These are phyloP conservation scores for Noturus placidus DNA, from an alignment of 2,113 vertebrate species.

Conservation along the genomic window DNA sequence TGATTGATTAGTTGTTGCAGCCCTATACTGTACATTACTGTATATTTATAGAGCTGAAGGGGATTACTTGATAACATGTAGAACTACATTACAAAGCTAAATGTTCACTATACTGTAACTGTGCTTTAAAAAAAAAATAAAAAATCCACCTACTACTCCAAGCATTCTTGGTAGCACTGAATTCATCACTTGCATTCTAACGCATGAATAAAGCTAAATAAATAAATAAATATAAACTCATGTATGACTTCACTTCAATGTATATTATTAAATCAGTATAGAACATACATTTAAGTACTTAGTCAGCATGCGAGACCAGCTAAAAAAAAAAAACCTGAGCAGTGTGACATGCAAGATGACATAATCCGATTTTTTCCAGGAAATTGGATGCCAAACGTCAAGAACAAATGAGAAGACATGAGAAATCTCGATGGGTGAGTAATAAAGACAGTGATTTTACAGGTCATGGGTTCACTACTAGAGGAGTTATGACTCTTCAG, in stretches of 20 bases:
- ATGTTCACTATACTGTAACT: background rate
- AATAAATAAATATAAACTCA: background rate
- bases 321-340: background rate
- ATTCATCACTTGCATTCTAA: background rate
- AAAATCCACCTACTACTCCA: background rate
- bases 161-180: background rate
- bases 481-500: background rate
- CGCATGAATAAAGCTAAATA: background rate
- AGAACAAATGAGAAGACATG: constrained; percentile 64
- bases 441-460: background rate
- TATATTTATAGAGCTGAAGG: too few relatives aligned
- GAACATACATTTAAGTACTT: background rate
- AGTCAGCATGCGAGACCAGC: background rate
- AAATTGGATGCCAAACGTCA: constrained; percentile 68
- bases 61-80: background rate
- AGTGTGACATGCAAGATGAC: background rate
- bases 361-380: constrained; percentile 55
- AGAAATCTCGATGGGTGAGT: constrained; percentile 75
- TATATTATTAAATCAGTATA: too few relatives aligned
- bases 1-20: too few relatives aligned
- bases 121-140: background rate
- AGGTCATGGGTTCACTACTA: background rate
- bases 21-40: too few relatives aligned
- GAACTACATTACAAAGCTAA: background rate
- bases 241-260: background rate